These are phyloP conservation scores for Clarias fuscus DNA, from an alignment of 2,797 vertebrate species.

Conservation along the genomic window DNA sequence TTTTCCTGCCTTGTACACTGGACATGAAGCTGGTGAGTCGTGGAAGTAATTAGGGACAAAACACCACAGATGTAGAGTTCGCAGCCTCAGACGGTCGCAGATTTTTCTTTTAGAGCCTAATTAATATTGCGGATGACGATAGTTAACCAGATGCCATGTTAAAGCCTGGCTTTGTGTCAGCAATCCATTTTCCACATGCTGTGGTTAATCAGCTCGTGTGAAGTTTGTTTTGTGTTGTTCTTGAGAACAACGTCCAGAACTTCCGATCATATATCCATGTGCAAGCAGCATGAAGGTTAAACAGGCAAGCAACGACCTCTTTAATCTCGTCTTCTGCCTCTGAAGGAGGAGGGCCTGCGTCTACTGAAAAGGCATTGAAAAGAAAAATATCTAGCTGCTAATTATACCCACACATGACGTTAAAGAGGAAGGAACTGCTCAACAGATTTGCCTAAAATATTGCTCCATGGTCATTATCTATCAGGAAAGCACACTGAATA, in stretches of 20 bases:
- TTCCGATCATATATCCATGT: conserved; percentile 23
- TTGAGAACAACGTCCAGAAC: conserved; percentile 28
- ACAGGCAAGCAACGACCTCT: conserved; percentile 55
- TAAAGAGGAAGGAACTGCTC: conserved; percentile 51
- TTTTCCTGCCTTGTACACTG: too few species aligned
- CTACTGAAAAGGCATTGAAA: conserved; percentile 58
- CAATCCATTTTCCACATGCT: not conserved
- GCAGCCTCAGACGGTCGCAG: too few species aligned
- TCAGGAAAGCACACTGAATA: conserved; percentile 28
- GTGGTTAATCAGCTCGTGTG: conserved; percentile 16
- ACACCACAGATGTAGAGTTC: too few species aligned
- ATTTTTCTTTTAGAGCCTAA: too few species aligned
- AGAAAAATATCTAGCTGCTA: conserved; percentile 61
- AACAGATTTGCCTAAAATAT: conserved; percentile 28
- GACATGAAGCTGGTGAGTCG: too few species aligned
- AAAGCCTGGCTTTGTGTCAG: not conserved
- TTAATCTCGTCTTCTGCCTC: conserved; percentile 25
- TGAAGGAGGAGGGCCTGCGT: conserved; percentile 25
- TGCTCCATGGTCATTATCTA: conserved; percentile 35
- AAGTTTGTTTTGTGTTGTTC: conserved; percentile 7
- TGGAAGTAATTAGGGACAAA: too few species aligned
- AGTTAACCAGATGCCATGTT: not conserved
- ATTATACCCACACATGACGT: conserved; percentile 62
- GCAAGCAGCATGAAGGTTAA: conserved; percentile 57
- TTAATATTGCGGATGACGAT: not conserved